These are phyloP conservation scores for Diabrotica virgifera DNA, from an alignment of 1,140 invertebrate species.

Conservation along the genomic window DNA sequence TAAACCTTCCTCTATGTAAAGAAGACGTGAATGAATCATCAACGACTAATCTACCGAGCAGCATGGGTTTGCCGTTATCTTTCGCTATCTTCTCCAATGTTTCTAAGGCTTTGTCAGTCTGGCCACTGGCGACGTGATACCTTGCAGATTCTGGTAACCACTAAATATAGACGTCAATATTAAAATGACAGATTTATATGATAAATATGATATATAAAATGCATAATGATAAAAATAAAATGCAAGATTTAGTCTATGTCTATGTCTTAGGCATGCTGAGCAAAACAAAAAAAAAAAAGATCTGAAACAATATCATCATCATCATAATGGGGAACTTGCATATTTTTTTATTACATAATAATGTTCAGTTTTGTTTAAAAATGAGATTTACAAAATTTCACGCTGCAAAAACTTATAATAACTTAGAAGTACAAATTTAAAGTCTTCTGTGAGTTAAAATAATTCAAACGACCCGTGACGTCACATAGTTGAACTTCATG, in stretches of 20 bases:
- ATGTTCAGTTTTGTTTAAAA: too few species aligned
- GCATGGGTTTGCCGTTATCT: conserved; percentile 87
- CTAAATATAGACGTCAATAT: conserved; percentile 49
- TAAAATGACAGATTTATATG: neutral
- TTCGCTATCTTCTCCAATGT: conserved; percentile 78
- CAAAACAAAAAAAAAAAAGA: too few species aligned
- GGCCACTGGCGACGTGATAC: conserved; percentile 81
- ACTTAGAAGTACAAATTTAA: too few species aligned
- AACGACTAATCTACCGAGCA: conserved; percentile 81
- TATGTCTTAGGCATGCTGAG: too few species aligned
- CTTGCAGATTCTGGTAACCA: conserved; percentile 92
- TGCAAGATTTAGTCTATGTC: neutral
- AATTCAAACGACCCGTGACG: too few species aligned
- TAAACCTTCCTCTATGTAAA: conserved; percentile 65
- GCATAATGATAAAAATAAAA: neutral
- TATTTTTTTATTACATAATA: too few species aligned
- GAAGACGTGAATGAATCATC: conserved; percentile 63
- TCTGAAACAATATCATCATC: too few species aligned
- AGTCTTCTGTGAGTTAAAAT: too few species aligned
- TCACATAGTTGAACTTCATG: too few species aligned
- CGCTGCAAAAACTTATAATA: too few species aligned
- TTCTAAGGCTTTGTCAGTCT: conserved; percentile 79
- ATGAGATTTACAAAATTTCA: too few species aligned
- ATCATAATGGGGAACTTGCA: too few species aligned
- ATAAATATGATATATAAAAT: neutral